Base-by-base conservation (phyloP, 2,888 invertebrate species). In the Caenorhabditis sp. region DNA sequence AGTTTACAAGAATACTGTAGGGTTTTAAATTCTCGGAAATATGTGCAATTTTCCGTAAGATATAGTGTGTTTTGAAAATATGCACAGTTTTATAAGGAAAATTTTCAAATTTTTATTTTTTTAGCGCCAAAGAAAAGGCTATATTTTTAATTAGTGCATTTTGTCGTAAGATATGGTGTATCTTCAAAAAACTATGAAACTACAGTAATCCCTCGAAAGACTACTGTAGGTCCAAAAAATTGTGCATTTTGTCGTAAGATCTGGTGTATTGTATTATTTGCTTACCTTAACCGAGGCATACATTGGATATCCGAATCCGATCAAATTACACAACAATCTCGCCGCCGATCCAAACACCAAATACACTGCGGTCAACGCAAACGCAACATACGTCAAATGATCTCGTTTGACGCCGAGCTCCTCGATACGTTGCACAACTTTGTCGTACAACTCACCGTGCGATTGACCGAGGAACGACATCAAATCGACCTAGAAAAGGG, bases 271-370 rank as follows among this genome's bases (percentile, higher is more conserved):
- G n/a, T n/a, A n/a, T n/a, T n/a, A n/a, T n/a, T 1, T 3, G 17
- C 43, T 43, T 14, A 82, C 83, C 83, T 90, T 89, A 49, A 91
- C 89, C n/a, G 90, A 90, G 43, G 88, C 88, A 89, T 96, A 97
- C 0, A 97, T 96, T 57, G 97, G 97, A 89, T 97, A 97, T 0
- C 93, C 90, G 88, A 97, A 96, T 26, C 95, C 97, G 87, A 97
- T 93, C 59, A 92, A 89, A 89, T 97, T 97, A 90, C 96, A 96
- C 82, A 97, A 91, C 86, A 99, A 91, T 89, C 95, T 94, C 80
- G 95, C 95, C 61, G 95, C 96, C 90, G 93, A 93, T 54, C 97
- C 97, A 89, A 97, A 93, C 84, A 96, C 92, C 90, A 97, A 91
- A 91, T 96, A 97, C 81, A 96, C 89, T 72, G 92, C 93, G 85